Percentiles rank a stretch among this genome's conserved stretches.
These are phyloP conservation scores for Neodon shergylaensis DNA, from an alignment of 2,113 vertebrate genomes.

Conservation along the genomic window DNA sequence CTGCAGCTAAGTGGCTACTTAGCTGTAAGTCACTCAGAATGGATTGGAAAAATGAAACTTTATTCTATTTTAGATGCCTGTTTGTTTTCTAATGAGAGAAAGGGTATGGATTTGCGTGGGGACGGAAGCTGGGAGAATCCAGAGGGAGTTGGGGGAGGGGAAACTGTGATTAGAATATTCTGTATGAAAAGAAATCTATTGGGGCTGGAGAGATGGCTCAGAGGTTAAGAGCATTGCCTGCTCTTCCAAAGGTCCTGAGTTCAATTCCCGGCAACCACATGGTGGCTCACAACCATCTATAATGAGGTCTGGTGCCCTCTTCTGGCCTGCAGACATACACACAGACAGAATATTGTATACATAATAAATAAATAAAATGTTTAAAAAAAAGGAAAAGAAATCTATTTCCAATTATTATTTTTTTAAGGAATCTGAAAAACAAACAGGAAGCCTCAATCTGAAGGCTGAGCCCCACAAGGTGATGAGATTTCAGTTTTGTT, in stretches of 20 bases:
- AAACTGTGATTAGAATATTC: neutral
- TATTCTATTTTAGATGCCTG: neutral
- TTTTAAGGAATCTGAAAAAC: neutral
- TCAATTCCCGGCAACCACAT: too few species aligned
- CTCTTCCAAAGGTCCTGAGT: too few species aligned
- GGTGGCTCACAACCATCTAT: too few species aligned
- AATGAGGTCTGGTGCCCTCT: too few species aligned
- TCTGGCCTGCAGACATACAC: too few species aligned
- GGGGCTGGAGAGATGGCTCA: too few species aligned
- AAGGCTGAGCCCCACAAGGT: neutral
- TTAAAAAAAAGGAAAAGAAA: too few species aligned
- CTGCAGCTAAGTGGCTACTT: neutral
- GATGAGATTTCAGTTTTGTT: neutral
- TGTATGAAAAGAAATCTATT: neutral
- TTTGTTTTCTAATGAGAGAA: neutral
- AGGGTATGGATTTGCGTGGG: neutral
- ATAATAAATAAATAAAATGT: too few species aligned
- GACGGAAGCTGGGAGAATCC: neutral
- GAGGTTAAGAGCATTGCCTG: too few species aligned
- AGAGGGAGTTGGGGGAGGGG: neutral
- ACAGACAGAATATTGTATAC: too few species aligned
- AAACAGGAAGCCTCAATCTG: neutral
- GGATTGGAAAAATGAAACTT: neutral
- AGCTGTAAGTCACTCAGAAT: neutral
- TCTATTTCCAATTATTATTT: neutral